Evolutionary conservation across 2,797 vertebrate genomes (phyloP), one percentile per base, ranked within the genome.

Genomic region (Cyprinella venusta): DNA sequence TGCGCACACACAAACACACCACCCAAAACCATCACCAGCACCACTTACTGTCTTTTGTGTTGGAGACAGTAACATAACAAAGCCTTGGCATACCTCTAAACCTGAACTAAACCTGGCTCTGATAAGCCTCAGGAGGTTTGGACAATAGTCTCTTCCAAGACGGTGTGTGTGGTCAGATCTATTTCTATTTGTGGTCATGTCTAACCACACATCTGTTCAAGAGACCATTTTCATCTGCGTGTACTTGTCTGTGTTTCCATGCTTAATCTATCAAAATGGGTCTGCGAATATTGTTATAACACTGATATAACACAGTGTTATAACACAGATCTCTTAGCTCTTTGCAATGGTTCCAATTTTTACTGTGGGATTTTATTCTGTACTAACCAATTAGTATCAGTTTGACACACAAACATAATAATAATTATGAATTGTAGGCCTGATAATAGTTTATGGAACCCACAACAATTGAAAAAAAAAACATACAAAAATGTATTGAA

Each of bases 21-120:
- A 71, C 42, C 42, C 59, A 42, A 79, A 84, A 42, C 81, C 71
- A 75, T 38, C 8, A 68, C 48, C 21, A 59, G 36, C 33, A 63
- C 48, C 36, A 59, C n/a, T 83, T 52, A n/a, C 65, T 86, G 52
- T 65, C 70, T 52, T 84, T 80, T 87, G 79, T 83, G 80, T 61
- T 84, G 6, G 48, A 76, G n/a, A 69, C 24, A 42, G 54, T 56
- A 78, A 84, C 80, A 82, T 59, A 76, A 70, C 69, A 84, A 76
- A 75, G 52, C 8, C 52, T 79, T 65, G 81, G 68, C 54, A 75
- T 84, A 75, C 68, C 77, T 69, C 59, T 83, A 81, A 30, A 86
- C 75, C 68, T 85, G 26, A 76, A 52, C 64, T 76, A 65, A 82
- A 86, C 54, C 26, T 77, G 48, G 75, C 81, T 86, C 76, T 79